Conservation (phyloP, 1,140 invertebrate species). For the Penaeus indicus region DNA sequence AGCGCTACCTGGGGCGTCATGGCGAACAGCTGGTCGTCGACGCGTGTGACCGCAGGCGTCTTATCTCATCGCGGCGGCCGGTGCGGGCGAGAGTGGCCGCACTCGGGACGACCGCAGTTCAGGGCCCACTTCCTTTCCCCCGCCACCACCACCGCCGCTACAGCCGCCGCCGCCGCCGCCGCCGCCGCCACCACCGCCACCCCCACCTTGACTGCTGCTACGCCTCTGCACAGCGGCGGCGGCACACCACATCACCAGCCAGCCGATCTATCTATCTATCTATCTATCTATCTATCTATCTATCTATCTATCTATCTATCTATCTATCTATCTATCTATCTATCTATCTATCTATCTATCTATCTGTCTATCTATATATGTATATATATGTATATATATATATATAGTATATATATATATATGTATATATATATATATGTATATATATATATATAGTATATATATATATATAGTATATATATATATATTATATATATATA, state of each 20-base stretch:
- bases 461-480: no score
- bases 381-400: conserved; percentile 9
- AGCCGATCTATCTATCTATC: not conserved
- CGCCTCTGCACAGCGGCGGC: not conserved
- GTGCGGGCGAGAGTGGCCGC: not conserved
- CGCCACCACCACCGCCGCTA: not conserved
- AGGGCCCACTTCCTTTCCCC: not conserved
- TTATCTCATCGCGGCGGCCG: not conserved
- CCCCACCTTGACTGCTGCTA: not conserved
- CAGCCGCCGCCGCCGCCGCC: not conserved
- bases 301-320: not conserved
- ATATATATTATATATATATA: no score
- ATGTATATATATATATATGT: no score
- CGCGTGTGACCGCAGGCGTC: not conserved
- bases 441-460: no score
- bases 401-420: no score
- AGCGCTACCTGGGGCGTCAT: conserved; percentile 60
- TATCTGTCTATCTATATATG: no score
- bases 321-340: not conserved
- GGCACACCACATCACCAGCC: conserved; percentile 18
- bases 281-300: not conserved
- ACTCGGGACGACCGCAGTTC: no score
- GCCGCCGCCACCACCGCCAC: not conserved
- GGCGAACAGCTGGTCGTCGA: not conserved
- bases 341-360: not conserved